Percentiles rank a stretch among this genome's conserved stretches.
These are phyloP conservation scores for Crotalus viridis DNA, from an alignment of 2,113 vertebrate species.

Conservation along the genomic window DNA sequence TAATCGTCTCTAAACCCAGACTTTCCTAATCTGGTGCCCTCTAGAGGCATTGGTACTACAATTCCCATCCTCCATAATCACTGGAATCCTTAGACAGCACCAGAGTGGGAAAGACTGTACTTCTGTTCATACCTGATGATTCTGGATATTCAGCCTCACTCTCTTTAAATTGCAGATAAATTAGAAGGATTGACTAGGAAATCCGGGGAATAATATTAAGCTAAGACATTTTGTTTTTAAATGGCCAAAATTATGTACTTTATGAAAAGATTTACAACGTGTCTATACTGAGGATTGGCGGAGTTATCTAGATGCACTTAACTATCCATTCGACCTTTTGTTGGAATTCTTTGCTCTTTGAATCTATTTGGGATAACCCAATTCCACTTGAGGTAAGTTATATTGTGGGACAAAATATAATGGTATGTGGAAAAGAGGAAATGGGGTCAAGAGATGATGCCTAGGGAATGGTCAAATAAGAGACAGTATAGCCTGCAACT, in stretches of 20 bases:
- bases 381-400: background rate
- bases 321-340: background rate
- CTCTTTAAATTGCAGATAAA: background rate
- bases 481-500: background rate
- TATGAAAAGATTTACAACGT: background rate
- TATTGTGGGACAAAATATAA: background rate
- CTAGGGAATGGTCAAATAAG: background rate
- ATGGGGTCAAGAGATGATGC: background rate
- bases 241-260: background rate
- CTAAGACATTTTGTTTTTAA: background rate
- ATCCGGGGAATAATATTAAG: background rate
- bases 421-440: background rate
- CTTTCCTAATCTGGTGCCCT: background rate
- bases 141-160: background rate
- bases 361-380: background rate
- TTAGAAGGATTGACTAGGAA: background rate
- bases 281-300: background rate
- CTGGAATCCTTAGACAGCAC: background rate
- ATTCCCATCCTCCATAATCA: background rate
- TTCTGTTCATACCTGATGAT: background rate
- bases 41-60: background rate
- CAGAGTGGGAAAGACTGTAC: background rate
- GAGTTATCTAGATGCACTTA: background rate
- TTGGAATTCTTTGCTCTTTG: background rate
- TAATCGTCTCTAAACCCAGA: background rate